Base-by-base conservation (phyloP, 2,797 vertebrate genomes). In the Sebastes dallii region DNA sequence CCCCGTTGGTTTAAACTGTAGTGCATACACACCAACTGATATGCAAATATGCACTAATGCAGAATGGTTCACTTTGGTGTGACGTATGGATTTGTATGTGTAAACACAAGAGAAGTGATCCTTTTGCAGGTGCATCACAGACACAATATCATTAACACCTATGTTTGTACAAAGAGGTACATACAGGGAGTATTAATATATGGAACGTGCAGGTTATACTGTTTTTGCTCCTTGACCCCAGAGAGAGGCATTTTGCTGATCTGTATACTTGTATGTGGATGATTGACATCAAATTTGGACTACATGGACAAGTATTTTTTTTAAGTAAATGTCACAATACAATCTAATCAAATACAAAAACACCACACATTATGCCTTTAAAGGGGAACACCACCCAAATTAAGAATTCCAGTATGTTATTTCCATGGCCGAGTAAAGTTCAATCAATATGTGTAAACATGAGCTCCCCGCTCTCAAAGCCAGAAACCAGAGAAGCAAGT, bases 11-110 rank as follows among this genome's bases (percentile, higher is more conserved):
- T 65, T 68, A 66, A 84, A 50, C 60, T 2, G 24, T 25, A 55
- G 42, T 27, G 56, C 71, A 74, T 62, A 66, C 74, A 75, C 27
- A 75, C 72, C 64, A 78, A 86, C 88, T 24, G 83, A 42, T 62
- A 80, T 67, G 76, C 39, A 81, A 20, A 54, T 10, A 60, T 20
- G 29, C 18, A 60, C 30, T 0, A 0, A 56, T 25, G 55, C 65
- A 77, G 34, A 76, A 5, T 13, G 16, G 29, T 25, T 56, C 8
- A 36, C 7, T 25, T 0, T 3, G 9, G 36, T 42, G 22, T 18
- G 54, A 56, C 8, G 20, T 2, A 30, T 16, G 6, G 32, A 50
- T 54, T 34, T 72, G 52, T 4, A 36, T 10, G 50, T 68, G 50
- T 22, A 10, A 54, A 74, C 67, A 62, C 10, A 46, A 56, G 30